Conservation (phyloP, 2,113 vertebrate genomes). For the Petrocephalus microphthalmus region DNA sequence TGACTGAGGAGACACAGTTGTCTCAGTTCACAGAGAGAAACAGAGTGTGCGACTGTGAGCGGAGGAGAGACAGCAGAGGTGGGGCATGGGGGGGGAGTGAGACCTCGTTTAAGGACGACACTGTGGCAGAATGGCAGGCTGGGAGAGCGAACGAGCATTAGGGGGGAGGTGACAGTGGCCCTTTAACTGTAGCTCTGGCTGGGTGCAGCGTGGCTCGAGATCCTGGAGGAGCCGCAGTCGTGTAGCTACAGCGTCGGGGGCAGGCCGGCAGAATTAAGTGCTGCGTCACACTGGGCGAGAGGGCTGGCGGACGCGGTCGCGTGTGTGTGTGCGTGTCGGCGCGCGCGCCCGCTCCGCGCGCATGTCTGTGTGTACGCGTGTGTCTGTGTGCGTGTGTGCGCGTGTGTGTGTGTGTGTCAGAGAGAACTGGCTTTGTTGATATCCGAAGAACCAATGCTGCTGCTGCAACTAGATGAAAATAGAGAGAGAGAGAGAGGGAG, state of each 20-base stretch:
- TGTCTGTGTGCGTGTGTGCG: conserved; percentile 63
- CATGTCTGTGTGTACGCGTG: conserved; percentile 29
- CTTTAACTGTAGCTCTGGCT: conserved; percentile 51
- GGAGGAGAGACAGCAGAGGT: conserved; percentile 39
- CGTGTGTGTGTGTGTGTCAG: conserved; percentile 44
- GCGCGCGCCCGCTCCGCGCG: conserved; percentile 35
- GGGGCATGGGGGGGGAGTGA: conserved; percentile 25
- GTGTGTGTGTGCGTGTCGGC: conserved; percentile 40
- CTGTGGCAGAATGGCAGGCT: conserved; percentile 37
- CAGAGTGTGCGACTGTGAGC: conserved; percentile 39
- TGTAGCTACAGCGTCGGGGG: conserved; percentile 76
- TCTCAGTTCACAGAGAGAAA: conserved; percentile 47
- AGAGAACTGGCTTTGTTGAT: conserved; percentile 68
- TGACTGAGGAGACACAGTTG: conserved; percentile 57
- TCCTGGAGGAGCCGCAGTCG: conserved; percentile 72
- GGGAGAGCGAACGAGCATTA: conserved; percentile 32
- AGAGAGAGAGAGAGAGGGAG: conserved; percentile 52
- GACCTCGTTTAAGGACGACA: conserved; percentile 49
- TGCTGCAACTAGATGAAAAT: conserved; percentile 65
- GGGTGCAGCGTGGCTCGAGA: conserved; percentile 42
- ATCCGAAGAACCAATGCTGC: conserved; percentile 75
- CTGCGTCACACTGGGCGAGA: conserved; percentile 89
- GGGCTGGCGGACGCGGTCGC: conserved; percentile 42
- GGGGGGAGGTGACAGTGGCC: conserved; percentile 40
- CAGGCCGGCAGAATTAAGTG: conserved; percentile 95